Evolutionary conservation across 2,797 vertebrate genomes (phyloP), one percentile per base, ranked within the genome.

Genomic region (Tokudaia tokunoshimensis): DNA sequence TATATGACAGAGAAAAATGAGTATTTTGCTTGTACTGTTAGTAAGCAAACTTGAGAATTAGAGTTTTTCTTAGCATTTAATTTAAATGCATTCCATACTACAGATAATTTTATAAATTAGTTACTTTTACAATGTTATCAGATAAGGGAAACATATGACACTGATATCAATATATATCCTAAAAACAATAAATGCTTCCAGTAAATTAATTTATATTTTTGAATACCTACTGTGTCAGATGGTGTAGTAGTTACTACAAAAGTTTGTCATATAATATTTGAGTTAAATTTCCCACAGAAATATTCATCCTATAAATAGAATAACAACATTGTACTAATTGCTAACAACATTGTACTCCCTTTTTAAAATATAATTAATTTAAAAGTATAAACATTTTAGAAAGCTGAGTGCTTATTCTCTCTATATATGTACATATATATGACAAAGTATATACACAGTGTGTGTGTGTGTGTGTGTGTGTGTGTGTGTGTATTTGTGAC

Each of bases 31-130:
- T 95, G 83, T 34, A 97, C 8, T 0, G 2, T 55, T 98, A 96
- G 92, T 97, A 97, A 97, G 92, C 80, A 97, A 91, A 87, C 85
- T 84, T 97, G 94, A 98, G 97, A 98, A 97, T 97, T 96, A 98
- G 91, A 96, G 93, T 67, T 92, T 75, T 89, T 79, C 70, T 96
- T 95, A 97, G 96, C 94, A 88, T 63, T 96, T 78, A 95, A 95
- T 80, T 91, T 96, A 95, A 92, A 85, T 89, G 72, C 26, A 91
- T 31, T 84, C 94, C 96, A 92, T 85, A 83, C 67, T 97, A 65
- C 26, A 75, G 22, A 74, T 31, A 94, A 94, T 97, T 50, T 97
- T 95, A 83, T 79, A 59, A 87, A 97, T 82, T 37, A 85, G 24
- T 26, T 92, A 97, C 81, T 24, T 85, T 93, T 34, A 91, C 96